Evolutionary conservation across 2,113 vertebrate species (phyloP), one percentile per base, ranked within the genome.

Genomic region (Corydoras maculifer): DNA sequence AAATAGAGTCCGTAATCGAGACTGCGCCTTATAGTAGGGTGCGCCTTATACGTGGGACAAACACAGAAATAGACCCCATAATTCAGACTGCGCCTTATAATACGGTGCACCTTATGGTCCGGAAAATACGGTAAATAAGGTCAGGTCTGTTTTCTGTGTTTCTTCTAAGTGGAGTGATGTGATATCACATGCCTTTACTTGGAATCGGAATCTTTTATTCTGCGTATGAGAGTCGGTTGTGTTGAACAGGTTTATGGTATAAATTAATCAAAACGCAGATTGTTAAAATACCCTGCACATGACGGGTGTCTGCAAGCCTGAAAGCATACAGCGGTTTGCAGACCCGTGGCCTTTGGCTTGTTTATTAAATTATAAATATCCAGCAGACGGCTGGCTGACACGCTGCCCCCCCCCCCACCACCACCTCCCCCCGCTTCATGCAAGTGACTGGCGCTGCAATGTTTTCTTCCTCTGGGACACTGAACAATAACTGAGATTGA

Each of bases 331-430:
- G 57, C 14, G 57, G 63, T 73, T 53, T 35, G 32, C 53, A 9
- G 31, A 14, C 58, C 54, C 43, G 18, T 13, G 18, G 31, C 68
- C 60, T 35, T 51, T 30, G 68, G 63, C 68, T 70, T 9, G 12
- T 13, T 74, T 69, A 70, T 53, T 61, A 51, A 77, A 62, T 66
- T 15, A 59, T 78, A 63, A 62, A 78, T 74, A 60, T 65, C 14
- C 3, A 2, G 3, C 50, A 57, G 25, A 70, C 58, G 65, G 53
- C n/a, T 61, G 30, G 11, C n/a, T 49, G 58, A 77, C 67, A 51
- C 55, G 7, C 8, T 35, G 62, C 68, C 72, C 70, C 10, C 14
- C 50, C 62, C 53, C 25, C 48, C 18, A 62, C 32, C 32, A 29
- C 49, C 55, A 11, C 43, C 43, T 32, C 15, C 49, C 43, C 29